These are phyloP conservation scores for Drosophila prolongata DNA, from an alignment of 2,888 invertebrate species.

Conservation along the genomic window DNA sequence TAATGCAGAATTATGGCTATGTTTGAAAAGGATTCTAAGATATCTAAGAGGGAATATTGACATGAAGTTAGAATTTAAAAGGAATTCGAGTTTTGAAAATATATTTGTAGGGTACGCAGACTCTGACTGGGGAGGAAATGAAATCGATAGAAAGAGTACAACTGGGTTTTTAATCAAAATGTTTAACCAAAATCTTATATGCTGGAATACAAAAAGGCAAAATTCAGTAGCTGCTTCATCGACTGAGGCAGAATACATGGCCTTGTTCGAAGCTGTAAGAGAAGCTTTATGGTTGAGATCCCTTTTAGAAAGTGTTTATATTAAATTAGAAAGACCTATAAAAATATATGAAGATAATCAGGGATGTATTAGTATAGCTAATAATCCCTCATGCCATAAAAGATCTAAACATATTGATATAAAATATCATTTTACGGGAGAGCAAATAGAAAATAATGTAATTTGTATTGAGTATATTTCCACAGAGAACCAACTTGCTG, in stretches of 20 bases:
- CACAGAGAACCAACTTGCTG: no score
- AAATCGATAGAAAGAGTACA: constrained; percentile 39
- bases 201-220: neutral
- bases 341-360: no score
- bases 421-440: no score
- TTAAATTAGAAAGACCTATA: no score
- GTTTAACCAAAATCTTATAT: neutral
- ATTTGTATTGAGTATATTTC: no score
- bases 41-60: constrained; percentile 21
- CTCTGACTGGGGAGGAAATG: constrained; percentile 46
- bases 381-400: no score
- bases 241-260: neutral
- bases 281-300: no score
- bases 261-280: no score
- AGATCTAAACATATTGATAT: no score
- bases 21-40: constrained; percentile 35
- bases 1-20: constrained; percentile 33
- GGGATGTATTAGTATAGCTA: no score
- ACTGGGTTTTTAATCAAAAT: constrained; percentile 31
- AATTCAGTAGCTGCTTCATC: neutral
- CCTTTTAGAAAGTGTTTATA: no score
- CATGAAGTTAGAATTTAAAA: constrained; percentile 10
- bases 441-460: no score
- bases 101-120: constrained; percentile 3
- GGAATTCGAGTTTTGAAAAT: constrained; percentile 14